A percentile compares a stretch with the other conserved stretches of the same genome.
Conservation (phyloP, 2,888 invertebrate genomes). For the Lordiphosa fenestrarum region DNA sequence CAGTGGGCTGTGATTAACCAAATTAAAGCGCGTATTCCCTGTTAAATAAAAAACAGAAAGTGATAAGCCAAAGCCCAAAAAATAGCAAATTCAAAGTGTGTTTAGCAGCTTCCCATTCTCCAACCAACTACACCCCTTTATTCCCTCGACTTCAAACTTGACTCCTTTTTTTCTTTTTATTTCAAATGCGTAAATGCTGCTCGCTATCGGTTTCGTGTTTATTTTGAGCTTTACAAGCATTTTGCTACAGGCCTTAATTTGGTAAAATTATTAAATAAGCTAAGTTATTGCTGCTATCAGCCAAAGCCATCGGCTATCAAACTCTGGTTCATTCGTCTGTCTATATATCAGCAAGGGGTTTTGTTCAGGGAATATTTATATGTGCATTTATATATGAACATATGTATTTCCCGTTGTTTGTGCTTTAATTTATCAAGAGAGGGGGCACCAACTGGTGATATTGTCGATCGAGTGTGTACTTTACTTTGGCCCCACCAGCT, state of each 20-base stretch:
- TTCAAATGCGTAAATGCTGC: slow-evolving; percentile 41
- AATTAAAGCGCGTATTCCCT: neutral
- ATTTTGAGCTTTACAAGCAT: slow-evolving; percentile 48
- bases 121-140: too few relatives aligned
- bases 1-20: slow-evolving; percentile 16
- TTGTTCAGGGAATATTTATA: too few relatives aligned
- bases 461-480: neutral
- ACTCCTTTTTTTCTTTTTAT: neutral
- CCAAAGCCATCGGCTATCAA: too few relatives aligned
- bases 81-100: too few relatives aligned
- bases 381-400: too few relatives aligned
- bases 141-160: neutral
- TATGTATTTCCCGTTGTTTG: slow-evolving; percentile 4
- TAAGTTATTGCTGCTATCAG: neutral
- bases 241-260: slow-evolving; percentile 45
- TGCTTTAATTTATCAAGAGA: slow-evolving; percentile 1
- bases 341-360: too few relatives aligned
- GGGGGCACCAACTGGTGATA: too few relatives aligned
- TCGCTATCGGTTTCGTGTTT: slow-evolving; percentile 48
- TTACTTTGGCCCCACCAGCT: neutral
- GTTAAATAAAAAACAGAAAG: neutral
- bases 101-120: too few relatives aligned
- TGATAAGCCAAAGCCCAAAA: slow-evolving; percentile 5
- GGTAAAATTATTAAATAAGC: slow-evolving; percentile 49
- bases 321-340: too few relatives aligned